Evolutionary conservation across 2,797 vertebrate species (phyloP), one percentile per base, ranked within the genome.

Genomic region (Mergus octosetaceus): DNA sequence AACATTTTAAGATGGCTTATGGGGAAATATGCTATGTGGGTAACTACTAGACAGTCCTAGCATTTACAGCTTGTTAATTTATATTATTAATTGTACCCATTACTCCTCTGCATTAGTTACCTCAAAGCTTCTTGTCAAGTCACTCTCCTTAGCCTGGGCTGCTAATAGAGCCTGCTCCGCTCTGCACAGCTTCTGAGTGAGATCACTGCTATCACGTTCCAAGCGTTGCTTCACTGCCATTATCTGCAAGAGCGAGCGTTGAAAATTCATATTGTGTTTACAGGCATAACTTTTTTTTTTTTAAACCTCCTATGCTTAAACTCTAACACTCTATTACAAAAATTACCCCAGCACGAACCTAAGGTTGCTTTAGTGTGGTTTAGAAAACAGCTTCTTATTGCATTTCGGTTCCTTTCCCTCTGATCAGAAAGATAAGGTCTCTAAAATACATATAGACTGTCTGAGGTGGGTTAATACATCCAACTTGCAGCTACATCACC

Each of bases 41-140:
- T 34, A 74, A 70, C 62, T 30, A 28, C 19, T 41, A 3, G 2
- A 18, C 13, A 49, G 15, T 13, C 62, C 38, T 21, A 76, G 5
- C 28, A 13, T 47, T 79, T 64, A 81, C 5, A 74, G 30, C 58
- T 16, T 64, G 25, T 8, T 27, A 66, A 24, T 30, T 72, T 34
- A 84, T 30, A 11, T 11, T 56, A 30, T 47, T 54, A 77, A 68
- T 65, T 86, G 41, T 61, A 30, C 11, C 28, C 61, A 25, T 32
- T 36, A 58, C 27, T 61, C 10, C 28, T 78, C 41, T 73, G 58
- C 47, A 74, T 3, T 81, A 15, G 97, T 72, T 90, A 99, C 99
- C 98, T 99, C 98, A 65, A 97, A 96, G 82, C 90, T 98, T 93
- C 98, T 98, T 94, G 95, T 97, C 41, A 98, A 85, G 56, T 99